Percentiles rank a stretch among this genome's conserved stretches.
phyloP scores from a whole-genome alignment of 2,888 invertebrate genomes.

The Cerceris rybyensis region DNA sequence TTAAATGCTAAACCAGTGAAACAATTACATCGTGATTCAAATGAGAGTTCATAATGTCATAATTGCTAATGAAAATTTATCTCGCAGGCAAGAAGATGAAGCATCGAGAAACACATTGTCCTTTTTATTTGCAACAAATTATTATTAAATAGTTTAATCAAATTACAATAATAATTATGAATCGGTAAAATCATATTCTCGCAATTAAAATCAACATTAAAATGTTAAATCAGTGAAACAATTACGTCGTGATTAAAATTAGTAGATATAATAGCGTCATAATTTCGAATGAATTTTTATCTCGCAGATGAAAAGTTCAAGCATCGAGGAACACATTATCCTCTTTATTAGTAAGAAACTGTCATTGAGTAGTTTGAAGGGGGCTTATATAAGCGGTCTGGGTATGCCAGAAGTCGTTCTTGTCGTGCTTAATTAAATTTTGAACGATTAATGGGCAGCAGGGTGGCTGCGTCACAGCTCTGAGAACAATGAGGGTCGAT shows the following conservation, averaged over 20 bases:
- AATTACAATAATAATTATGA: too few species aligned
- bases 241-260: too few species aligned
- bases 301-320: background rate
- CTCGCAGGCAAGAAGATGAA: background rate
- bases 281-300: conserved; percentile 1
- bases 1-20: too few species aligned
- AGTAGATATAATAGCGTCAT: background rate
- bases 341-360: conserved; percentile 23
- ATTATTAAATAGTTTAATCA: too few species aligned
- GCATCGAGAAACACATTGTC: background rate
- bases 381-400: conserved; percentile 15
- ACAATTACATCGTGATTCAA: too few species aligned
- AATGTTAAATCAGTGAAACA: too few species aligned
- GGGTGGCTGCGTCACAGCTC: conserved; percentile 23
- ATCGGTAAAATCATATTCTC: too few species aligned
- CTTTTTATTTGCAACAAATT: background rate
- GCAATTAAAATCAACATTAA: too few species aligned
- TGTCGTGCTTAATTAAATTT: conserved; percentile 74
- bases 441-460: conserved; percentile 72
- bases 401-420: conserved; percentile 30
- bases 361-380: background rate
- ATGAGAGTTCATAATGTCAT: background rate
- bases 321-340: conserved; percentile 11
- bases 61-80: background rate
- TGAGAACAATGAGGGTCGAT: conserved; percentile 47